Evolutionary conservation across 1,140 invertebrate species (phyloP).

Genomic region (Macrosteles quadrilineatus): DNA sequence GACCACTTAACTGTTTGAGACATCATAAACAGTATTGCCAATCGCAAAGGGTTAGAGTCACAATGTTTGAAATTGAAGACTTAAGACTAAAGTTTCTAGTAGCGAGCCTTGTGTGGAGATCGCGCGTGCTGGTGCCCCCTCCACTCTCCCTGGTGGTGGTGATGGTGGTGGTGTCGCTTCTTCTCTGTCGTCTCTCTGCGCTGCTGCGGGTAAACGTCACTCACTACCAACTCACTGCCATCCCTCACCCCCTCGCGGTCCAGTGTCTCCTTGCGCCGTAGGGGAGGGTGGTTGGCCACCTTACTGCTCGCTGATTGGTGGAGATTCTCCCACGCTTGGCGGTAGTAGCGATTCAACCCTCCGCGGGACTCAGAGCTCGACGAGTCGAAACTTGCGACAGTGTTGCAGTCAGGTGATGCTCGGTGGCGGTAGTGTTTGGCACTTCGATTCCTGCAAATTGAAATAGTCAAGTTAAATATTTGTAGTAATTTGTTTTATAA

Average conservation of each 20-base stretch:
- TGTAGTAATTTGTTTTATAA: too few species aligned
- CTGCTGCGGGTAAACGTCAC: constrained; percentile 60
- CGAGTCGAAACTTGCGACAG: constrained; percentile 82
- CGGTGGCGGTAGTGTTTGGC: constrained; percentile 83
- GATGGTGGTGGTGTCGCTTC: constrained; percentile 70
- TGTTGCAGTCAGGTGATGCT: constrained; percentile 84
- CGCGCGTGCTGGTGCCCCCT: constrained; percentile 46
- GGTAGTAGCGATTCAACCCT: constrained; percentile 81
- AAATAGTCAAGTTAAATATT: constrained; percentile 39
- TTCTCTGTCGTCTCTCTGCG: constrained; percentile 62
- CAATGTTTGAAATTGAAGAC: too few species aligned
- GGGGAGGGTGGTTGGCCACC: constrained; percentile 49
- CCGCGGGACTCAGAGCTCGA: constrained; percentile 79
- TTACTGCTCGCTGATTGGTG: constrained; percentile 75
- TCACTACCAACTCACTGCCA: constrained; percentile 78
- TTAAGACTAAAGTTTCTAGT: constrained; percentile 13
- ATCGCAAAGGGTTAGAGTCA: too few species aligned
- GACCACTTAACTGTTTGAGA: too few species aligned
- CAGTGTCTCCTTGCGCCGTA: constrained; percentile 68
- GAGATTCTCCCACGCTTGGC: constrained; percentile 89
- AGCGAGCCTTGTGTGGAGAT: constrained; percentile 15
- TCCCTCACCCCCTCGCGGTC: constrained; percentile 74
- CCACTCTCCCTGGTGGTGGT: constrained; percentile 46
- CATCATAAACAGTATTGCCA: too few species aligned
- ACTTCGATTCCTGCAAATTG: constrained; percentile 69